Base-by-base conservation (phyloP, 1,140 invertebrate genomes). In the Drosophila hydei region DNA sequence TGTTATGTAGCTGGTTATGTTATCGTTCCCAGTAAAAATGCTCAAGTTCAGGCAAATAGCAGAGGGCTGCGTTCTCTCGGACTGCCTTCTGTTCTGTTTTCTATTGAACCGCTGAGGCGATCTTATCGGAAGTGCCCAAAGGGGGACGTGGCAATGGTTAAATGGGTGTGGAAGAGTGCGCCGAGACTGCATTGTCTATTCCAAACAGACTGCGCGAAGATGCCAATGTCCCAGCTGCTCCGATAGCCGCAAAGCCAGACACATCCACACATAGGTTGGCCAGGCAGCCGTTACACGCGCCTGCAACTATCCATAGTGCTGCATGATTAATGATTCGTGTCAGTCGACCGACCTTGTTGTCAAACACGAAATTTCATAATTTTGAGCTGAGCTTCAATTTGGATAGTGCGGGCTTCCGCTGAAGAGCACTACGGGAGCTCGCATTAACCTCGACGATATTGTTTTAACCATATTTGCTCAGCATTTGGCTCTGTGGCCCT, bases 121-220 rank as follows among this genome's bases (percentile, higher is more conserved):
- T 87, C 75, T 81, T 88, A 87, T 87, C 77, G 81, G 81, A 87
- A 88, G 77, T 87, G 71, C 62, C 65, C 64, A 62, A 67, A 60
- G 56, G 64, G 61, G 67, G 54, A 59, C 55, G 45, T 63, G 64
- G 73, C 67, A 54, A 42, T 36, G 55, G 43, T 47, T 36, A 18
- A 16, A 25, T 58, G 42, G 12, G 11, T 42, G 54, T 27, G 52
- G 9, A 12, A 48, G 52, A 50, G 60, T 38, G 64, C 58, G 33
- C 52, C 30, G 58, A 36, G 47, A 45, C 33, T 65, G 61, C 68
- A 71, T 23, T 59, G 45, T 19, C 54, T 40, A 59, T 55, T 18
- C 67, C 18, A 70, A 55, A 33, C 40, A 54, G 19, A 47, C 63
- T 23, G 9, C 33, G 25, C 14, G 21, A 12, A 56, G 42, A 48